Conservation (phyloP, 1,140 invertebrate species). For the Mizuhopecten yessoensis region DNA sequence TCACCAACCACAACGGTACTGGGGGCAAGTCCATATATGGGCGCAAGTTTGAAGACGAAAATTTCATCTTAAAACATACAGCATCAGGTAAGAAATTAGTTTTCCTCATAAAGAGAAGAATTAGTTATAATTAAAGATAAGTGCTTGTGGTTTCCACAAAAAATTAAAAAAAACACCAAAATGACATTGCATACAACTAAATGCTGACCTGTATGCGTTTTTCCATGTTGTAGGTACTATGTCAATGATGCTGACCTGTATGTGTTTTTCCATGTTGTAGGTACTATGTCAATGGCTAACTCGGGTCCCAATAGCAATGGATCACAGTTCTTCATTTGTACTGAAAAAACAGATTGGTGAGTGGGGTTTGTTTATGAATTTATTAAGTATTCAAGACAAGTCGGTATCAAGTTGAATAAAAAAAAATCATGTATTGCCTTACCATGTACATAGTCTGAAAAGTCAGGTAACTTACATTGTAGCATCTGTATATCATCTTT, state of each 20-base stretch:
- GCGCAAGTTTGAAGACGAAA: slow-evolving; percentile 98
- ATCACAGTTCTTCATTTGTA: slow-evolving; percentile 89
- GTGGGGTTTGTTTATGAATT: too few relatives aligned
- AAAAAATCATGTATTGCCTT: too few relatives aligned
- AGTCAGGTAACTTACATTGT: too few relatives aligned
- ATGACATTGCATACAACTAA: neutral
- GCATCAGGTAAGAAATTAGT: slow-evolving; percentile 75
- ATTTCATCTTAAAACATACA: slow-evolving; percentile 94
- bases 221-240: slow-evolving; percentile 58
- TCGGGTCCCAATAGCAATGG: slow-evolving; percentile 87
- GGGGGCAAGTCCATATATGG: slow-evolving; percentile 99
- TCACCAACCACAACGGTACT: slow-evolving; percentile 97
- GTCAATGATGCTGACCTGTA: neutral
- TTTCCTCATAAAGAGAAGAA: too few relatives aligned
- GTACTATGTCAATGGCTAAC: slow-evolving; percentile 85
- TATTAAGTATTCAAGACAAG: too few relatives aligned
- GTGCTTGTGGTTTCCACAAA: too few relatives aligned
- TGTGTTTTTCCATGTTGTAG: slow-evolving; percentile 59
- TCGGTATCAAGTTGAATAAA: too few relatives aligned
- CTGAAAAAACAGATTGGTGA: slow-evolving; percentile 85
- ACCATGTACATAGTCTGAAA: too few relatives aligned
- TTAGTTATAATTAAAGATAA: too few relatives aligned
- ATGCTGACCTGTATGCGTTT: neutral
- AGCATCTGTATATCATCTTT: too few relatives aligned
- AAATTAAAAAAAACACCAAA: too few relatives aligned